Base-by-base conservation (phyloP, 1,140 invertebrate genomes). In the Condylostylus longicornis region DNA sequence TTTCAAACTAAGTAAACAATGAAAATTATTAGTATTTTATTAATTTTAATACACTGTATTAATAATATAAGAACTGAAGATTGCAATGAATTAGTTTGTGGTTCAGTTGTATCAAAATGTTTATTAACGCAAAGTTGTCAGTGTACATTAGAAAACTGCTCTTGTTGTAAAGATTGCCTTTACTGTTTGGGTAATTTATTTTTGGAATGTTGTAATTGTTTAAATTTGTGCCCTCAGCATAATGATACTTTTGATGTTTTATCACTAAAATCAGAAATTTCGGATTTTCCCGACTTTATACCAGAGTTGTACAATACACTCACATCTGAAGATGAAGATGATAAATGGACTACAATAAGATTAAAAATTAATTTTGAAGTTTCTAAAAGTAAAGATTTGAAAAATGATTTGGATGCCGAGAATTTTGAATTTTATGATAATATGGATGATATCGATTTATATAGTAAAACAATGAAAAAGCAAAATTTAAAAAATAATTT, bases 111-210 rank as follows among this genome's bases (percentile, higher is more conserved):
- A 4, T 93, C 87, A 54, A 95, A 94, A 65, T 96, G 90, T 55
- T 81, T 94, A 71, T 68, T 96, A 23, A 93, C 88, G 3, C 84
- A 93, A 54, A 86, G 85, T 15, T 96, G 91, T 62, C 90, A 91
- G 60, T 95, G 90, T 63, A 86, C 93, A 53, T 63, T 89, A 44
- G 78, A 75, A 43, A 82, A 88, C 53, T 90, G 85, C 50, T 81
- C 82, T 3, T 95, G 91, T 50, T 93, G 86, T 64, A 82, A 83
- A 51, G 85, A 93, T 45, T 96, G 91, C 51, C 81, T 79, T 44
- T 79, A 75, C 44, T 96, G 91, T 53, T 67, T 95, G 18, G 81
- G 80, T 43, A 77, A 86, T 47, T 65, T 93, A 2, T 95, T 87
- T 51, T 77, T 74, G 33, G 87, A 95, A 56, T 96, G 91, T 59